Evolutionary conservation across 2,113 vertebrate species (phyloP).

Genomic region (Elephantulus edwardii): DNA sequence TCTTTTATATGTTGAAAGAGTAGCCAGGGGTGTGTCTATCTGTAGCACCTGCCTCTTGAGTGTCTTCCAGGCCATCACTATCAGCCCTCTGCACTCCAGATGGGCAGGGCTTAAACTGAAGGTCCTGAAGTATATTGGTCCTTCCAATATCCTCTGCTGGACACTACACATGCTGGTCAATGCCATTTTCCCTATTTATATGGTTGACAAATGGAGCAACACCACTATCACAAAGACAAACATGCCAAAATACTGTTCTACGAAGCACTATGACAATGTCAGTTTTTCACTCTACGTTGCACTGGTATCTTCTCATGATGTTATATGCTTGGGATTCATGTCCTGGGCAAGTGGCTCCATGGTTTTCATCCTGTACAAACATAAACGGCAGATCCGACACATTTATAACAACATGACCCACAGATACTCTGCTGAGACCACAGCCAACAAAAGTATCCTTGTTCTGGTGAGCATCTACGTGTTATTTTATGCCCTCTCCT

Average conservation of each 20-base stretch:
- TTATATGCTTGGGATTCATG: neutral
- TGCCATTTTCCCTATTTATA: neutral
- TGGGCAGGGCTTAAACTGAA: neutral
- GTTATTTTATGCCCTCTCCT: neutral
- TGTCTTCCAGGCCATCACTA: neutral
- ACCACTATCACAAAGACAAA: neutral
- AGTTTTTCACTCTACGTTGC: rapidly evolving
- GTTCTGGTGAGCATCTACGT: neutral
- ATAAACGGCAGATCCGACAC: neutral
- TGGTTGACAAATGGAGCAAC: rapidly evolving
- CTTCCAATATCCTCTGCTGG: neutral
- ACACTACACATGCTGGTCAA: neutral
- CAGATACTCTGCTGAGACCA: neutral
- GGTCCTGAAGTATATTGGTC: neutral
- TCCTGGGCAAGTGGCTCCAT: neutral
- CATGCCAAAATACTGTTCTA: neutral
- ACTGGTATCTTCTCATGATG: neutral
- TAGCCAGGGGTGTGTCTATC: neutral
- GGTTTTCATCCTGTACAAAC: neutral
- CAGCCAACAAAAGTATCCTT: neutral
- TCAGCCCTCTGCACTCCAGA: neutral
- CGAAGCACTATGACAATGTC: rapidly evolving
- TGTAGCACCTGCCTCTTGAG: neutral
- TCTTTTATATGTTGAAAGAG: neutral
- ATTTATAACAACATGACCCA: neutral